A percentile compares a stretch with the other conserved stretches of the same genome.
These are phyloP conservation scores for human (Homo sapiens) DNA, from an alignment of 2,113 vertebrate species.

Conservation along the genomic window GRCh38 chr13:28335001-28335500, in stretches of 20 bases:
- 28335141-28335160: neutral
- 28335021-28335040: neutral
- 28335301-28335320: neutral
- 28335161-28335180: neutral
- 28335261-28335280: neutral
- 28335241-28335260: neutral
- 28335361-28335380: neutral
- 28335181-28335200: neutral
- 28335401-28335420: neutral
- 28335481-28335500: neutral
- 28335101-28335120: neutral
- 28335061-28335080: neutral
- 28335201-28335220: neutral
- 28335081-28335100: neutral
- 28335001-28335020: neutral
- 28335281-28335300: neutral
- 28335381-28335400: neutral
- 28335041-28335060: accelerated
- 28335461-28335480: neutral
- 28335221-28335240: neutral
- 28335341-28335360: neutral
- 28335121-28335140: neutral
- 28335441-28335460: neutral
- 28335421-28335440: neutral
- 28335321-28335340: neutral